These are phyloP conservation scores for Blastobasis adustella DNA, from an alignment of 2,888 invertebrate genomes.

Conservation along the genomic window DNA sequence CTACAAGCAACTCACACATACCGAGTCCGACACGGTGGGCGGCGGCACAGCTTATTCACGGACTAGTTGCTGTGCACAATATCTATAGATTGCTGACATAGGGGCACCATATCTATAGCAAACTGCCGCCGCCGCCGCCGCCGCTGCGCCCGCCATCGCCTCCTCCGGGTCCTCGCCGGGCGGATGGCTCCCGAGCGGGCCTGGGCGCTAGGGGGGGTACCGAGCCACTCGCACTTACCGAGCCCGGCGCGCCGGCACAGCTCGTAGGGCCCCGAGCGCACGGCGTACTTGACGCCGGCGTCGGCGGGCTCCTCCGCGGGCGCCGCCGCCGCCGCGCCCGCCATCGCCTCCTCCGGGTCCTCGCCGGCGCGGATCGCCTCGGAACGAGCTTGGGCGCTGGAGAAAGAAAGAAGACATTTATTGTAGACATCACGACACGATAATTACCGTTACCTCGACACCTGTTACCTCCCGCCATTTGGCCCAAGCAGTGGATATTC, in stretches of 20 bases:
- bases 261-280: slow-evolving; percentile 90
- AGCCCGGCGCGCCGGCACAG: slow-evolving; percentile 91
- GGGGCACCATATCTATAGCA: too few relatives aligned
- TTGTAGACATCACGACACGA: too few relatives aligned
- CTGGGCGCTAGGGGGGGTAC: slow-evolving; percentile 33
- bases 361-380: slow-evolving; percentile 77
- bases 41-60: too few relatives aligned
- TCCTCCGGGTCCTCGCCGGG: slow-evolving; percentile 80
- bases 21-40: slow-evolving; percentile 87
- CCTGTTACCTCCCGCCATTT: too few relatives aligned
- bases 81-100: too few relatives aligned
- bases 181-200: slow-evolving; percentile 68
- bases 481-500: too few relatives aligned
- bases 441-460: too few relatives aligned
- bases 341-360: slow-evolving; percentile 77
- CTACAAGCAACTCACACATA: slow-evolving; percentile 81
- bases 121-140: slow-evolving; percentile 72
- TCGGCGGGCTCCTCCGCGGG: slow-evolving; percentile 75
- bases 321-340: slow-evolving; percentile 67
- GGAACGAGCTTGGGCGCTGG: slow-evolving; percentile 55
- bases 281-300: slow-evolving; percentile 87
- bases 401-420: too few relatives aligned
- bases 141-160: slow-evolving; percentile 72
- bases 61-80: too few relatives aligned
- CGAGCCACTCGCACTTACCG: slow-evolving; percentile 59